Base-by-base conservation (phyloP, 53 echinoderm and acorn worm genomes). In the Echinometra lucunter region DNA sequence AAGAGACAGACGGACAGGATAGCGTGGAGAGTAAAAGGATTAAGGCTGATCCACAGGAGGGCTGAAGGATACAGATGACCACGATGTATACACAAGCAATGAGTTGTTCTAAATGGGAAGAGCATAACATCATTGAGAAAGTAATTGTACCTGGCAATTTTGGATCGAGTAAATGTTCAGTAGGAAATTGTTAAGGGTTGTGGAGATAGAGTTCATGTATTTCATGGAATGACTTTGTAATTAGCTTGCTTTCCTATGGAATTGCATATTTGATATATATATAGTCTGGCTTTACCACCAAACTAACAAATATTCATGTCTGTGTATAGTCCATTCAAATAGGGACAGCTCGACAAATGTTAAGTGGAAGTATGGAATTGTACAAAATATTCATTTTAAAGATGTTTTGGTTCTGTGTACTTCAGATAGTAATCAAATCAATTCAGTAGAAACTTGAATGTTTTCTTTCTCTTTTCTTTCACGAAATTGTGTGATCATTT, bases 1-100 rank as follows among this genome's bases (percentile, higher is more conserved):
- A 97, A 75, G 97, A 97, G 85, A 90, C 95, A 35, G 95, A 96
- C 17, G 96, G 80, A 60, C 80, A 96, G 37, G 96, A 97, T 18
- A 82, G 70, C 10, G 30, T 85, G 4, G 88, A 67, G 28, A 91
- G 88, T 74, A 97, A 97, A 92, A 90, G 91, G 37, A 44, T 88
- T 58, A 97, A 96, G 89, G 81, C 78, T 28, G 97, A 97, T 12
- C 92, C 89, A 27, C 95, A 91, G 72, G 96, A 97, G 89, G 97
- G 95, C 66, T 97, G 96, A 92, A 55, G 49, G 56, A 78, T 23
- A 42, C 42, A 21, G 42, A 42, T 38, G 78, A 78, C 42, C 78
- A 23, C 7, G 6, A 38, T 38, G 78, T n/a, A 47, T 45, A 27
- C 37, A 30, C 53, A 88, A 12, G 83, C 45, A 21, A 30, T 88